Conservation (phyloP, 2,797 vertebrate species). For the Myripristis murdjan region DNA sequence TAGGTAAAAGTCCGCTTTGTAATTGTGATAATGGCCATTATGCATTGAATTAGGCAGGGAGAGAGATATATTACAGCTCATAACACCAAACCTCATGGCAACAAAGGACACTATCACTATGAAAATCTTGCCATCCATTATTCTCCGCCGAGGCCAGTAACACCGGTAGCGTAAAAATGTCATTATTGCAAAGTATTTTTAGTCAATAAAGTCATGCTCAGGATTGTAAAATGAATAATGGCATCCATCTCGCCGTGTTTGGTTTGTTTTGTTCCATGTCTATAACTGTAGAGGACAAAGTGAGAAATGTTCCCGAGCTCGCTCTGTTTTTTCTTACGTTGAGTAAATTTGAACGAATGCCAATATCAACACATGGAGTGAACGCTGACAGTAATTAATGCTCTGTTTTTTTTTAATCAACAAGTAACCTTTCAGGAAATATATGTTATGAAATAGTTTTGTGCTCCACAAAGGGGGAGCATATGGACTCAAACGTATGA, state of each 20-base stretch:
- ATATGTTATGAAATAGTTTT: conserved; percentile 4
- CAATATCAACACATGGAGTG: conserved; percentile 66
- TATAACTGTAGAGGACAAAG: conserved; percentile 48
- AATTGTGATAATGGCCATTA: background rate
- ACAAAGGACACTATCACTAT: background rate
- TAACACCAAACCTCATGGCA: background rate
- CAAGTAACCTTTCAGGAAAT: conserved; percentile 31
- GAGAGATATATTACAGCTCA: background rate
- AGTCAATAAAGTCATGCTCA: conserved; percentile 30
- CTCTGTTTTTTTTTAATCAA: conserved; percentile 56
- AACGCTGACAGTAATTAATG: conserved; percentile 65
- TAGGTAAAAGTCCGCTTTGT: background rate
- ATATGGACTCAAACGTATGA: conserved; percentile 14
- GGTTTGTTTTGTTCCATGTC: conserved; percentile 49
- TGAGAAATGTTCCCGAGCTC: conserved; percentile 64
- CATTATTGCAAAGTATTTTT: conserved; percentile 9
- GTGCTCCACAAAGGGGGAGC: background rate
- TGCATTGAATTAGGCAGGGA: background rate
- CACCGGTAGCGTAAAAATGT: conserved; percentile 13
- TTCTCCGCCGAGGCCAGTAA: background rate
- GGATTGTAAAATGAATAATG: conserved; percentile 39
- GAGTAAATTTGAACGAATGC: conserved; percentile 64
- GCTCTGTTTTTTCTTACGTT: conserved; percentile 72
- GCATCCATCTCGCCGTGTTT: conserved; percentile 45
- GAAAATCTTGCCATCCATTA: background rate